Evolutionary conservation across 2,888 invertebrate genomes (phyloP), one percentile per base, ranked within the genome.

Genomic region (Acrocera orbiculus): DNA sequence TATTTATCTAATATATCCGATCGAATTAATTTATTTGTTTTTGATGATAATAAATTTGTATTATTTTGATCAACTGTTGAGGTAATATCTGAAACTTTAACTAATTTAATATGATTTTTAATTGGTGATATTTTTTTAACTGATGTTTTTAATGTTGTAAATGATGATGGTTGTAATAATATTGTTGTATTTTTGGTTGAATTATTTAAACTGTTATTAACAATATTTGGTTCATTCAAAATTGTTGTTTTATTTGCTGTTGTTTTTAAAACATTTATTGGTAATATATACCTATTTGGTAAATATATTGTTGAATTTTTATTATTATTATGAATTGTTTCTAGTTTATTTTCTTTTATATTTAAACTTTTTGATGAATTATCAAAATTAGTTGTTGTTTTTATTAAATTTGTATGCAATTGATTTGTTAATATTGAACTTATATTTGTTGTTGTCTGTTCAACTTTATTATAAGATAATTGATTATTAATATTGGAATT

Each of bases 181-280:
- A 8, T 8, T 22, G 22, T 22, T 22, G 22, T 22, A 4, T n/a
- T n/a, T n/a, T n/a, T n/a, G 22, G 4, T 22, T 22, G 8, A 22
- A 6, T 8, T 5, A 22, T 8, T 5, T 19, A 6, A 19, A 19
- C 9, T 22, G 22, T 22, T 22, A 10, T 19, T 6, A 19, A 19
- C 19, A 8, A 8, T 22, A n/a, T n/a, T 4, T 22, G 22, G 22
- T 19, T 19, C 19, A 19, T 5, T 5, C 5, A 19, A 5, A 19
- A 6, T 19, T 6, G 19, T 8, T 19, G 8, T 19, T 19, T 6
- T 19, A 19, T 19, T 19, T 8, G 19, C 5, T 19, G 74, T 72
- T 7, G 74, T 69, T 55, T 77, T 77, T 37, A 77, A 67, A 63
- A 76, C 67, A 4, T 75, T 75, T 44, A 76, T 73, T 1, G 77